A percentile compares a stretch with the other conserved stretches of the same genome.
Conservation (phyloP, 2,888 invertebrate genomes). For the Taenaris catops region DNA sequence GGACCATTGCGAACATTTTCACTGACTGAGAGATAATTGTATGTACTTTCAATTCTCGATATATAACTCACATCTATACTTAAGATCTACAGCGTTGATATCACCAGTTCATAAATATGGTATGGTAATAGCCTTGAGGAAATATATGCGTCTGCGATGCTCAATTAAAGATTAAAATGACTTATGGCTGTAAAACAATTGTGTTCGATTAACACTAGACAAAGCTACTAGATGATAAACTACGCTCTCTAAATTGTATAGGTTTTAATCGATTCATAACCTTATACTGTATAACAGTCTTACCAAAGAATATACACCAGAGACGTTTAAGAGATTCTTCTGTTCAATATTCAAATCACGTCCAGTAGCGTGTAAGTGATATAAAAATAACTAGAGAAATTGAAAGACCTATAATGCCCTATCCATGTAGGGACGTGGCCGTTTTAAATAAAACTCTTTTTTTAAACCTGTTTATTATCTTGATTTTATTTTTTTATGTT, state of each 20-base stretch:
- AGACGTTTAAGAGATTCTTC: too few species aligned
- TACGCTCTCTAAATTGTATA: constrained; percentile 16
- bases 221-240: constrained; percentile 54
- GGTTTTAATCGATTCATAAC: constrained; percentile 20
- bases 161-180: constrained; percentile 67
- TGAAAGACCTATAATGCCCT: too few species aligned
- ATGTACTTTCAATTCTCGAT: neutral
- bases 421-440: too few species aligned
- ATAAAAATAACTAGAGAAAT: too few species aligned
- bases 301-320: constrained; percentile 22
- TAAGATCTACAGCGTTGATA: constrained; percentile 24
- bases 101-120: constrained; percentile 27
- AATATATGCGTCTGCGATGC: constrained; percentile 48
- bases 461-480: too few species aligned
- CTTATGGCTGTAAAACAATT: constrained; percentile 69
- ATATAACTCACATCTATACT: constrained; percentile 6
- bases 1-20: too few species aligned
- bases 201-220: constrained; percentile 70
- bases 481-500: too few species aligned
- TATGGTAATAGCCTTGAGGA: constrained; percentile 41
- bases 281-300: constrained; percentile 3
- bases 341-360: too few species aligned
- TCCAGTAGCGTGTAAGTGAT: too few species aligned
- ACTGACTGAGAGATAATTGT: too few species aligned
- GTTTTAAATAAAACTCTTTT: too few species aligned